phyloP scores from a whole-genome alignment of 2,888 invertebrate genomes.

The Teinopalpus imperialis region DNA sequence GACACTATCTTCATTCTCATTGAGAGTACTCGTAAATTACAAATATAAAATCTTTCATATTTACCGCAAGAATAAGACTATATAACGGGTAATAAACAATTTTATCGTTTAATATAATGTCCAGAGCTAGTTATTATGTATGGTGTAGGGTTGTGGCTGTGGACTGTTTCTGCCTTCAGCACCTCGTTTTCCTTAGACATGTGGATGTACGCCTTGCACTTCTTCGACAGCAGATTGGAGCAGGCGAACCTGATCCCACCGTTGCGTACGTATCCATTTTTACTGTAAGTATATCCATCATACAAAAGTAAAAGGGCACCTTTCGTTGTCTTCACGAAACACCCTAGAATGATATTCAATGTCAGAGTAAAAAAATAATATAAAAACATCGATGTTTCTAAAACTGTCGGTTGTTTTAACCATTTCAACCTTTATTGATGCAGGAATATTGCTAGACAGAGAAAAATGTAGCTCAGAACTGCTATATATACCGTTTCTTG shows the following conservation, averaged over 20 bases:
- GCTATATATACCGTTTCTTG: too few relatives aligned
- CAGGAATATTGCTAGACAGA: too few relatives aligned
- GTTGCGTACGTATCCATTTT: conserved; percentile 36
- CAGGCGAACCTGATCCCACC: conserved; percentile 43
- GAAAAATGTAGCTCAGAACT: too few relatives aligned
- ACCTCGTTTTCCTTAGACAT: conserved; percentile 36
- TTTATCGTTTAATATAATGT: conserved; percentile 22
- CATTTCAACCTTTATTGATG: too few relatives aligned
- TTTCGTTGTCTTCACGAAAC: conserved; percentile 21
- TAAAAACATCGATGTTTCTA: too few relatives aligned
- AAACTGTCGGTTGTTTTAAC: too few relatives aligned
- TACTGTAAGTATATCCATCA: conserved; percentile 45
- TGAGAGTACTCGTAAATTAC: too few relatives aligned
- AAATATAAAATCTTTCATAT: too few relatives aligned
- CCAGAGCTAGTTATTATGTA: conserved; percentile 29
- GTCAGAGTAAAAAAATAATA: too few relatives aligned
- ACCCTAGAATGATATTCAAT: conserved; percentile 16
- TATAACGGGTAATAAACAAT: too few relatives aligned
- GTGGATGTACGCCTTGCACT: conserved; percentile 44
- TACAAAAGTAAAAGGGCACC: conserved; percentile 34
- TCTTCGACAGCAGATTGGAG: conserved; percentile 38
- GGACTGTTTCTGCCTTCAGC: conserved; percentile 30
- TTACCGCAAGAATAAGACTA: too few relatives aligned
- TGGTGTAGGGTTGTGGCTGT: conserved; percentile 40
- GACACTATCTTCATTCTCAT: too few relatives aligned